Conservation (phyloP, 2,888 invertebrate genomes). For the Ypsolopha sequella region DNA sequence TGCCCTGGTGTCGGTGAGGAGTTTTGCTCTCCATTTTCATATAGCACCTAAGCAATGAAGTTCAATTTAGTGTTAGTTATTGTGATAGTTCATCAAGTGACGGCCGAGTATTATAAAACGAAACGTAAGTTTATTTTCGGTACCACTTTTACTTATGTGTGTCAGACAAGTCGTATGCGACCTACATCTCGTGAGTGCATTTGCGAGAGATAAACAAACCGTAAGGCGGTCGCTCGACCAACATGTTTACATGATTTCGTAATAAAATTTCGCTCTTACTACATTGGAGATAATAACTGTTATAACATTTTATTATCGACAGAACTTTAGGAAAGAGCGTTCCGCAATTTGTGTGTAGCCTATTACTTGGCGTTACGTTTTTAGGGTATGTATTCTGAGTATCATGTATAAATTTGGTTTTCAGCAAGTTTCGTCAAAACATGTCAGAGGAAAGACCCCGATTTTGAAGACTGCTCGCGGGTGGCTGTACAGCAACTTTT, state of each 20-base stretch:
- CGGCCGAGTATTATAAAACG: slow-evolving; percentile 50
- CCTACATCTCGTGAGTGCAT: not conserved
- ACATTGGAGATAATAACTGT: not conserved
- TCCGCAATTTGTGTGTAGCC: not conserved
- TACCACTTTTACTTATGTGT: not conserved
- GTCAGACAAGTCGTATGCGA: not conserved
- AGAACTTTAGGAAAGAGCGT: not conserved
- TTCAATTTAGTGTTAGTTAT: slow-evolving; percentile 53
- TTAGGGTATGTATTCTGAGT: not conserved
- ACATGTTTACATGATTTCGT: not conserved
- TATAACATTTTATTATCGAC: slow-evolving; percentile 1
- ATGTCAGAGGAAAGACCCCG: slow-evolving; percentile 73
- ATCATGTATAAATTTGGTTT: slow-evolving; percentile 20
- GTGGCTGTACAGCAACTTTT: slow-evolving; percentile 77
- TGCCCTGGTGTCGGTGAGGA: slow-evolving; percentile 2
- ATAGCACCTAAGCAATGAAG: not conserved
- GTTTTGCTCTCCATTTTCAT: not conserved
- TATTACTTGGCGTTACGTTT: not conserved
- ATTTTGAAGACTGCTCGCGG: slow-evolving; percentile 76
- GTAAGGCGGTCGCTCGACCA: not conserved
- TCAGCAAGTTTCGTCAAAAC: slow-evolving; percentile 78
- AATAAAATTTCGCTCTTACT: slow-evolving; percentile 1
- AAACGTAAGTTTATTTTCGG: slow-evolving; percentile 52
- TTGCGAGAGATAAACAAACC: slow-evolving; percentile 2
- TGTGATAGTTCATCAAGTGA: slow-evolving; percentile 33